These are phyloP conservation scores for Leptinotarsa haldemani DNA, from an alignment of 2,888 invertebrate genomes.

Conservation along the genomic window DNA sequence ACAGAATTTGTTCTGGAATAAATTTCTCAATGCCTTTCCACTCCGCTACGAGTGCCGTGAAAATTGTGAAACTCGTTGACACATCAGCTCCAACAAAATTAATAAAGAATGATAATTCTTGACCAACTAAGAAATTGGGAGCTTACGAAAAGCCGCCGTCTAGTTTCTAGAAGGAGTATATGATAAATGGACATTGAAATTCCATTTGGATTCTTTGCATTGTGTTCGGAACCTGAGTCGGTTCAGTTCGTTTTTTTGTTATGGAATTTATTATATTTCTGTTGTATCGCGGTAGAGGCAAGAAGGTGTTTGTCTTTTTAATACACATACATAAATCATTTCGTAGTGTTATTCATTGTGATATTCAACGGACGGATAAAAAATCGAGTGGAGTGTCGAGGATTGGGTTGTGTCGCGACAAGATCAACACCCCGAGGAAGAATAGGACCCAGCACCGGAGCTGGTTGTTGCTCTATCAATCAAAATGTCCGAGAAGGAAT, in stretches of 20 bases:
- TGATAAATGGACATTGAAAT: conserved; percentile 65
- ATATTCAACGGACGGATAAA: conserved; percentile 18
- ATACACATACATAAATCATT: conserved; percentile 37
- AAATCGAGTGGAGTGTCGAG: conserved; percentile 4
- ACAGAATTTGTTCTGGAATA: background rate
- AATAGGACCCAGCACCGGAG: background rate
- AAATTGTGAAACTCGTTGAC: conserved; percentile 22
- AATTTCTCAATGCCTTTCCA: background rate
- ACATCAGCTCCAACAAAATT: conserved; percentile 17
- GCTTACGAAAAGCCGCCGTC: conserved; percentile 47
- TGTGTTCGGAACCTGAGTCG: conserved; percentile 59
- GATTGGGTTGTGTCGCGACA: conserved; percentile 10
- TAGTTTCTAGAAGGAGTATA: conserved; percentile 50
- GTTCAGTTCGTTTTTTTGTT: conserved; percentile 39
- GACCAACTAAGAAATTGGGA: conserved; percentile 18
- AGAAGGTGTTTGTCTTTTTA: conserved; percentile 41
- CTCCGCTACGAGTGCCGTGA: background rate
- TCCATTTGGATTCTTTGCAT: conserved; percentile 63
- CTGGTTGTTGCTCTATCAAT: background rate
- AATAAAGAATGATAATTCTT: conserved; percentile 25
- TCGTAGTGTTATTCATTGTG: conserved; percentile 34
- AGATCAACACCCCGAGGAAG: background rate
- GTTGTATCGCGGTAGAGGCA: conserved; percentile 35
- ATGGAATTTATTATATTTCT: conserved; percentile 43
- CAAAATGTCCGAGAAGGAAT: no score